Evolutionary conservation across 2,888 invertebrate species (phyloP).

Genomic region (Parnassius glacialis): DNA sequence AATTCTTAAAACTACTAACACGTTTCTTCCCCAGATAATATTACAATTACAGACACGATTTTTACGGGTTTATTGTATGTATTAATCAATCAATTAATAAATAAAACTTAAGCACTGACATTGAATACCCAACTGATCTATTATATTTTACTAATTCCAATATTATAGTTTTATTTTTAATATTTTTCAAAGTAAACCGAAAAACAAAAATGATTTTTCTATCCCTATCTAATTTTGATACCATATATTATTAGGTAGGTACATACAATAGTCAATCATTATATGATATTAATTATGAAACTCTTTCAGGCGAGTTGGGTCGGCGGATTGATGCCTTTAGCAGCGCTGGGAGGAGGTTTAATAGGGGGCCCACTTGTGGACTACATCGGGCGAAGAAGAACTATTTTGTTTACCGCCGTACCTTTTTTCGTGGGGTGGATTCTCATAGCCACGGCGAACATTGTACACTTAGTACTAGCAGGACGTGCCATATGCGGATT

Average conservation of each 20-base stretch:
- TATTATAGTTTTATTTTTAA: too few species aligned
- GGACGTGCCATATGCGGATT: constrained; percentile 93
- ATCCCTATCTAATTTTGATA: too few species aligned
- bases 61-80: too few species aligned
- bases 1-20: too few species aligned
- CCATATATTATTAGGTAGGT: not conserved
- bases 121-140: too few species aligned
- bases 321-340: constrained; percentile 92
- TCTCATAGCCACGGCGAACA: constrained; percentile 87
- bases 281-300: not conserved
- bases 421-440: constrained; percentile 93
- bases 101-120: too few species aligned
- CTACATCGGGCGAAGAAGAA: constrained; percentile 90
- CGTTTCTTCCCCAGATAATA: too few species aligned
- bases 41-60: too few species aligned
- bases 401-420: constrained; percentile 88
- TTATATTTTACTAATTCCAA: too few species aligned
- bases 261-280: not conserved
- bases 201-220: too few species aligned
- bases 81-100: too few species aligned
- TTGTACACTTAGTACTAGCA: constrained; percentile 86
- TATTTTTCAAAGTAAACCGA: too few species aligned
- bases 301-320: constrained; percentile 89
- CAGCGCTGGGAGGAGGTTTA: constrained; percentile 92
- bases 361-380: constrained; percentile 92